Conservation (phyloP, 2,113 vertebrate genomes). For the Leptobrachium ailaonicum region DNA sequence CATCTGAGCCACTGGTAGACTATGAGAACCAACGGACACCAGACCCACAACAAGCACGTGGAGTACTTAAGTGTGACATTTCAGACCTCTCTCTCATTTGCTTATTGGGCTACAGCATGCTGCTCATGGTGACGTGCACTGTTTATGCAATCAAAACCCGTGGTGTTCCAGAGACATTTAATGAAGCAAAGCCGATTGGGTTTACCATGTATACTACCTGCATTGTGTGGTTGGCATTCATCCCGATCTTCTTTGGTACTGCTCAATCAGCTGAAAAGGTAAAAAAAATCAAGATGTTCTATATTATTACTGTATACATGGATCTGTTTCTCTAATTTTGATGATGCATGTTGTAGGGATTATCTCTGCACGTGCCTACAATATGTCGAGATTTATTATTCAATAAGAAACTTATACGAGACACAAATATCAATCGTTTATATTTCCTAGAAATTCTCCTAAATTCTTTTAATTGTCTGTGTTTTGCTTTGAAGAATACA, state of each 20-base stretch:
- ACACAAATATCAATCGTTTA: too few relatives aligned
- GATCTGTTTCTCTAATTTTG: too few relatives aligned
- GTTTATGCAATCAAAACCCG: constrained; percentile 96
- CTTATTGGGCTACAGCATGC: constrained; percentile 95
- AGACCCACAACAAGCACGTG: constrained; percentile 83
- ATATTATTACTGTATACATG: too few relatives aligned
- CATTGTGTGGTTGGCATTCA: constrained; percentile 96
- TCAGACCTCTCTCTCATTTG: constrained; percentile 96
- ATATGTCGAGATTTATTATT: too few relatives aligned
- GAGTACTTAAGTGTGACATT: constrained; percentile 87
- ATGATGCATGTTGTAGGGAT: too few relatives aligned
- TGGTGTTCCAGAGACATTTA: constrained; percentile 94
- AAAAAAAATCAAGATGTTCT: constrained; percentile 47
- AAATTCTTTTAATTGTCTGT: too few relatives aligned
- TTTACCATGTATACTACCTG: constrained; percentile 99
- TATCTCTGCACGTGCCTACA: too few relatives aligned
- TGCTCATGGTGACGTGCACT: constrained; percentile 97
- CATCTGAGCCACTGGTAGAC: constrained; percentile 91
- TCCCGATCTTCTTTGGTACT: constrained; percentile 96
- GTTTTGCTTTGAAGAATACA: too few relatives aligned
- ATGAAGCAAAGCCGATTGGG: constrained; percentile 96
- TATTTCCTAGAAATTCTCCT: too few relatives aligned
- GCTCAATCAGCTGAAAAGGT: constrained; percentile 87
- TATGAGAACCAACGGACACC: constrained; percentile 94
- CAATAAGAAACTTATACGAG: too few relatives aligned